Evolutionary conservation across 2,888 invertebrate genomes (phyloP).

Genomic region (Tinea pellionella): DNA sequence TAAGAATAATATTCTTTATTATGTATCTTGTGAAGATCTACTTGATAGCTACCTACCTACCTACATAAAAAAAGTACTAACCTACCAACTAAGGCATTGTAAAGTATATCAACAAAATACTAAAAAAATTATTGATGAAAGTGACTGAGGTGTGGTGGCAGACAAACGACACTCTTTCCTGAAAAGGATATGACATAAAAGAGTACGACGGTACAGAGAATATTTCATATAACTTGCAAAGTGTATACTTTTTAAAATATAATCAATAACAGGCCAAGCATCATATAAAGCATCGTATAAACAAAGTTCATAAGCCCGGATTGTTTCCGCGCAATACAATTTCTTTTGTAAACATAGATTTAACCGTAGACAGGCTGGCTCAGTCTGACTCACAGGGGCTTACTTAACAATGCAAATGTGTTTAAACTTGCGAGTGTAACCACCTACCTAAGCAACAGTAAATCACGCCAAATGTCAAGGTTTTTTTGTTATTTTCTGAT

Average conservation of each 20-base stretch:
- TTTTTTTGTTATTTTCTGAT: neutral
- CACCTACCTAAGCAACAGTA: neutral
- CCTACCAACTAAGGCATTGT: neutral
- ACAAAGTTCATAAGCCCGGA: neutral
- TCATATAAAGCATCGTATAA: too few relatives aligned
- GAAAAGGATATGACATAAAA: neutral
- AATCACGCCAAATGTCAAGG: neutral
- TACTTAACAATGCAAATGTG: slow-evolving; percentile 12
- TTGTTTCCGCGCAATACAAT: neutral
- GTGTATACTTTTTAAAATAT: too few relatives aligned
- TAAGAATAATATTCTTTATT: too few relatives aligned
- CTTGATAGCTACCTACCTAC: too few relatives aligned
- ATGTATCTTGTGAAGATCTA: too few relatives aligned
- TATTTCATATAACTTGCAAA: neutral
- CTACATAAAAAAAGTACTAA: too few relatives aligned
- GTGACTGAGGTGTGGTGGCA: neutral
- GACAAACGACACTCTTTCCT: neutral
- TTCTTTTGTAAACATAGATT: neutral
- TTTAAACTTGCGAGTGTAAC: neutral
- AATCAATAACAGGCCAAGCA: too few relatives aligned
- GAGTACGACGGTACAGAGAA: neutral
- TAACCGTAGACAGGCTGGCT: neutral
- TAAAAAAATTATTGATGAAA: neutral
- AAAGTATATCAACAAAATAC: neutral
- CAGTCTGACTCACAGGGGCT: neutral